These are phyloP conservation scores for Phalacrocorax carbo DNA, from an alignment of 2,113 vertebrate genomes.

Conservation along the genomic window DNA sequence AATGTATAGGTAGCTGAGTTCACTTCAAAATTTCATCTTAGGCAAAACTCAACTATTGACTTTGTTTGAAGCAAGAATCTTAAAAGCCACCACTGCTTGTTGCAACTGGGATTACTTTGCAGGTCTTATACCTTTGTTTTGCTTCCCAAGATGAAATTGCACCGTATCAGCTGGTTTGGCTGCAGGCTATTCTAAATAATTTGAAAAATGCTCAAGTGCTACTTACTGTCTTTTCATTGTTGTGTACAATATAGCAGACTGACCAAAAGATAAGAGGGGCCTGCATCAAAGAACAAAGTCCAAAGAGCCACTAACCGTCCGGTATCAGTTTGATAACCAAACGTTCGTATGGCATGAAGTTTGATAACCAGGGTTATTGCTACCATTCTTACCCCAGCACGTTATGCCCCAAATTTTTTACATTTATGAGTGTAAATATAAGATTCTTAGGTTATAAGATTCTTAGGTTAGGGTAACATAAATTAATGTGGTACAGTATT, in stretches of 20 bases:
- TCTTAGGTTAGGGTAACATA: background rate
- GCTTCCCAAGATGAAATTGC: background rate
- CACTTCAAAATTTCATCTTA: background rate
- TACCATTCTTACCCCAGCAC: background rate
- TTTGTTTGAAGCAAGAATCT: background rate
- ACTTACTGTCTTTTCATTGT: background rate
- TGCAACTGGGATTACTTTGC: background rate
- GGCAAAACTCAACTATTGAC: background rate
- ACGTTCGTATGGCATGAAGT: background rate
- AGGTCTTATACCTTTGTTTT: background rate
- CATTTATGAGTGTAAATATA: background rate
- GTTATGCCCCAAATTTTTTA: background rate
- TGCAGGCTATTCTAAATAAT: background rate
- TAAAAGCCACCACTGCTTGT: background rate
- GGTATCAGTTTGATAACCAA: background rate
- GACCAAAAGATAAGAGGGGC: background rate
- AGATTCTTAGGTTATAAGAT: background rate
- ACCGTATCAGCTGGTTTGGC: background rate
- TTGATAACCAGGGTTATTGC: background rate
- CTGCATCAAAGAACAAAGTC: background rate
- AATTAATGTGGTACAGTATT: background rate
- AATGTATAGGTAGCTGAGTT: background rate
- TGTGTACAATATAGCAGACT: background rate
- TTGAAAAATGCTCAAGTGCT: background rate
- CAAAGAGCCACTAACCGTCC: background rate